These are phyloP conservation scores for Bryconaethiops microstoma DNA, from an alignment of 2,797 vertebrate genomes.

Conservation along the genomic window DNA sequence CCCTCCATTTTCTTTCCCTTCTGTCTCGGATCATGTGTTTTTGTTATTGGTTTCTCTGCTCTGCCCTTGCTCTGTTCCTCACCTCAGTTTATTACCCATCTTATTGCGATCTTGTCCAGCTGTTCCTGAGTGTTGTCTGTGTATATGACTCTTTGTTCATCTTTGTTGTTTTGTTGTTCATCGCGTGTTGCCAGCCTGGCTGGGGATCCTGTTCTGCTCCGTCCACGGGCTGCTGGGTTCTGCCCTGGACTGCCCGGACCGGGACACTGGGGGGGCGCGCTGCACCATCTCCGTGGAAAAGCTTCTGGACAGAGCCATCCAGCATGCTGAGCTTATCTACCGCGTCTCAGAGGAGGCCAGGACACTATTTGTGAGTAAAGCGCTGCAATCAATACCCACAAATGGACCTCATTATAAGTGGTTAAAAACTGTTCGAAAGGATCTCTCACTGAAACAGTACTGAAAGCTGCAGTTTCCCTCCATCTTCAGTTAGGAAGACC, in stretches of 20 bases:
- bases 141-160: background rate
- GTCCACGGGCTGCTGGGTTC: conserved; percentile 32
- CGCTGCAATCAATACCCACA: background rate
- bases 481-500: background rate
- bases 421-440: background rate
- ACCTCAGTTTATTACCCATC: too few relatives aligned
- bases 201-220: conserved; percentile 51
- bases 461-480: background rate
- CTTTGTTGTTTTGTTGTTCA: too few relatives aligned
- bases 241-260: conserved; percentile 48
- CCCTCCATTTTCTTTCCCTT: too few relatives aligned
- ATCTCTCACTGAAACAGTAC: background rate
- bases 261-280: background rate
- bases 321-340: conserved; percentile 62
- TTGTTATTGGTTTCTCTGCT: too few relatives aligned
- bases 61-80: too few relatives aligned
- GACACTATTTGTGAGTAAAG: conserved; percentile 60
- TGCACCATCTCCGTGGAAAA: conserved; percentile 63
- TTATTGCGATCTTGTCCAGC: too few relatives aligned
- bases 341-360: conserved; percentile 60
- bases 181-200: conserved; percentile 50
- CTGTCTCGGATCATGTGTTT: too few relatives aligned
- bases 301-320: conserved; percentile 61
- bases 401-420: background rate
- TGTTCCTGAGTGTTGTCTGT: background rate